Conservation (phyloP, 2,113 vertebrate genomes). For the Rattus rattus region DNA sequence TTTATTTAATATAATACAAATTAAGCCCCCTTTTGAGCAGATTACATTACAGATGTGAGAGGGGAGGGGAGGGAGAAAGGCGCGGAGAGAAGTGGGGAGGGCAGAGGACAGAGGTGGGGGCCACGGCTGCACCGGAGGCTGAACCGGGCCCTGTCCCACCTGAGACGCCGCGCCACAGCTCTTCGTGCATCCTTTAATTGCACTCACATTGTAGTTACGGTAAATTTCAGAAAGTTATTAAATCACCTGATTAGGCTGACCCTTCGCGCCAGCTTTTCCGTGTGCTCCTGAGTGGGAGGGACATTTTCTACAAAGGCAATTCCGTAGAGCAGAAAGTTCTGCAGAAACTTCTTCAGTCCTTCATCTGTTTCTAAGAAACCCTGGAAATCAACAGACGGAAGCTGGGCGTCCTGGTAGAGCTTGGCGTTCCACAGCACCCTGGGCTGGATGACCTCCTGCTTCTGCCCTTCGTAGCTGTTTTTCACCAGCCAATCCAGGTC, state of each 20-base stretch:
- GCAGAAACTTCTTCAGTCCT: slow-evolving; percentile 92
- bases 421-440: slow-evolving; percentile 92
- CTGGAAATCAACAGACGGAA: slow-evolving; percentile 87
- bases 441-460: slow-evolving; percentile 87
- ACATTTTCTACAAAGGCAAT: slow-evolving; percentile 95
- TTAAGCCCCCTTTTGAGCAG: not conserved
- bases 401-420: slow-evolving; percentile 88
- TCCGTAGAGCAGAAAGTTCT: slow-evolving; percentile 92
- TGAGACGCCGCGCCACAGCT: too few species aligned
- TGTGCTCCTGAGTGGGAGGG: slow-evolving; percentile 91
- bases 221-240: slow-evolving; percentile 17
- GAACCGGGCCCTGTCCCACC: not conserved
- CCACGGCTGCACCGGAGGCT: too few species aligned
- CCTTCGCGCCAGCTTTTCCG: slow-evolving; percentile 88
- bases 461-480: slow-evolving; percentile 94
- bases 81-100: too few species aligned
- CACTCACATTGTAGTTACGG: not conserved
- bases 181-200: slow-evolving; percentile 15
- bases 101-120: not conserved
- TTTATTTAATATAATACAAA: not conserved
- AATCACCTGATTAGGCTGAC: slow-evolving; percentile 94
- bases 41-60: not conserved
- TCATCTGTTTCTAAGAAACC: slow-evolving; percentile 91
- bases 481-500: slow-evolving; percentile 91
- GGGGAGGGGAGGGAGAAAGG: not conserved